These are phyloP conservation scores for Otus scops DNA, from an alignment of 2,797 vertebrate species.

Conservation along the genomic window DNA sequence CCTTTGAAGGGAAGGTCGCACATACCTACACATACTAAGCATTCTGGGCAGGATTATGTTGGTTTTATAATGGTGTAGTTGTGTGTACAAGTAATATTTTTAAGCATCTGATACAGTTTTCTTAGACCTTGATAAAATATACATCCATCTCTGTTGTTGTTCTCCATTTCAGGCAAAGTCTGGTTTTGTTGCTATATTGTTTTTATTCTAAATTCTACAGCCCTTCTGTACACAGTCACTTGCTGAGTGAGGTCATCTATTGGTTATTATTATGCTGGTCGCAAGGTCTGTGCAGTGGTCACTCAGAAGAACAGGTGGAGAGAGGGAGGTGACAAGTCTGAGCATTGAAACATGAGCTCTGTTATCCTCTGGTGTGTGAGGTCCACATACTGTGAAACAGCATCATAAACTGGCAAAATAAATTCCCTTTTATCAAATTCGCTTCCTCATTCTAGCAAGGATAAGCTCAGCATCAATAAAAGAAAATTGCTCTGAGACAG, in stretches of 20 bases:
- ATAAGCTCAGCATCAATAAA: not conserved
- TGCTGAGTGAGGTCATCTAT: not conserved
- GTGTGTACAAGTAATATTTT: not conserved
- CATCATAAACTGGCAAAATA: not conserved
- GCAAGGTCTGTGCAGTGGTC: not conserved
- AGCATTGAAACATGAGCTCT: not conserved
- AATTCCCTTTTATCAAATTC: not conserved
- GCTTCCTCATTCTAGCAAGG: not conserved
- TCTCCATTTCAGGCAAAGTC: not conserved
- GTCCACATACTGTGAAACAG: not conserved
- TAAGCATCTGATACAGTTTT: not conserved
- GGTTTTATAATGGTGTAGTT: not conserved
- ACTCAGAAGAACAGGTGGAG: not conserved
- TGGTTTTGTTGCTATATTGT: not conserved
- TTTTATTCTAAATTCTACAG: not conserved
- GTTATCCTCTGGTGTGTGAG: not conserved
- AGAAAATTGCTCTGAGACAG: not conserved
- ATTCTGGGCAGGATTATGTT: not conserved
- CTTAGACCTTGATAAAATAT: not conserved
- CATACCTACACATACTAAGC: accelerated
- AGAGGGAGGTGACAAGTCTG: not conserved
- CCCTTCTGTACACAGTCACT: not conserved
- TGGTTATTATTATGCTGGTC: not conserved
- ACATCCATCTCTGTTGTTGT: not conserved
- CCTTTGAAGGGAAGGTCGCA: not conserved